Percentiles rank a stretch among this genome's conserved stretches.
Evolutionary conservation across 2,888 invertebrate species (phyloP).

Genomic region (Shargacucullia verbasci): DNA sequence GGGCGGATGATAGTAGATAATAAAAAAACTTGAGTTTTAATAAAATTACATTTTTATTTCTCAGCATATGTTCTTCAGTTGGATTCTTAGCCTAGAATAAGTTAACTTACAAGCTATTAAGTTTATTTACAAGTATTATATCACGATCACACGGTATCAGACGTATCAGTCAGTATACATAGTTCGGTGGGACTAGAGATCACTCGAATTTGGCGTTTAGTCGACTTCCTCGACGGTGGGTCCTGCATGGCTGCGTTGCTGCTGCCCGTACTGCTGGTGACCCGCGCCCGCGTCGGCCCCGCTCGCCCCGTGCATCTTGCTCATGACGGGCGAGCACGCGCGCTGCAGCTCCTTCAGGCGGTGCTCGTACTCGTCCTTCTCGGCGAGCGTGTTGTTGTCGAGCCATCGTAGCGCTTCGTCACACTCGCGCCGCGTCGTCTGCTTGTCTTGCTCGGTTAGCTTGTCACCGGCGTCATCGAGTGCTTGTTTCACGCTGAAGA

Average conservation of each 20-base stretch:
- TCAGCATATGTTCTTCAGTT: constrained; percentile 29
- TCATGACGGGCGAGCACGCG: constrained; percentile 89
- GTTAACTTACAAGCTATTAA: constrained; percentile 40
- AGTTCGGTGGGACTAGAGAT: constrained; percentile 41
- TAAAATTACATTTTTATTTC: constrained; percentile 21
- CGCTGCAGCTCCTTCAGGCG: constrained; percentile 89
- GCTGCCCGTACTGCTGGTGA: constrained; percentile 50
- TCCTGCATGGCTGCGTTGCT: constrained; percentile 55
- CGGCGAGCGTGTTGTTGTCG: constrained; percentile 91
- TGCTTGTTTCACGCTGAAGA: constrained; percentile 92
- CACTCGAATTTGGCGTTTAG: constrained; percentile 36
- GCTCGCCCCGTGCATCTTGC: constrained; percentile 88
- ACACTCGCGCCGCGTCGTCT: constrained; percentile 84
- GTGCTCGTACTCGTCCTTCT: constrained; percentile 90
- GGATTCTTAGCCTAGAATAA: constrained; percentile 27
- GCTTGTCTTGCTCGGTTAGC: constrained; percentile 91
- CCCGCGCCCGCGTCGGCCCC: constrained; percentile 59
- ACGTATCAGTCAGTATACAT: no score
- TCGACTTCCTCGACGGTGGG: constrained; percentile 77
- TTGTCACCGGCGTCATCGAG: constrained; percentile 90
- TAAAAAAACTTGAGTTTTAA: neutral
- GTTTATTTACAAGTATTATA: constrained; percentile 36
- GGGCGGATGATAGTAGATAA: no score
- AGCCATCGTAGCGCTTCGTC: constrained; percentile 92
- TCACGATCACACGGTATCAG: constrained; percentile 16